These are phyloP conservation scores for Gadus chalcogrammus DNA, from an alignment of 2,113 vertebrate species.

Conservation along the genomic window DNA sequence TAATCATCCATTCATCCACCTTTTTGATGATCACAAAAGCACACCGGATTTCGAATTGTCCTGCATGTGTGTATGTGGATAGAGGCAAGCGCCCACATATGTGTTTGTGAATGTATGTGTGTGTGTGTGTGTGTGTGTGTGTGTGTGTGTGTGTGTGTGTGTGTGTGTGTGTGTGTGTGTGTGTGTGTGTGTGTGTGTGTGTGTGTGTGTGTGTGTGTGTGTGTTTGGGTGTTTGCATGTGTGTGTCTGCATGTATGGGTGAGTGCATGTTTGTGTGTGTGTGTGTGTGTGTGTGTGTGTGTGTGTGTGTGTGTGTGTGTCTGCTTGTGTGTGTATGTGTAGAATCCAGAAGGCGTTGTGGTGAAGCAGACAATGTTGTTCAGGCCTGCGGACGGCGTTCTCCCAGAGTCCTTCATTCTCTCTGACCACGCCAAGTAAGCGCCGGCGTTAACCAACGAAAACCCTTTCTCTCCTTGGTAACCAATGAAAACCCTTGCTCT, in stretches of 20 bases:
- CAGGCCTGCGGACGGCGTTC: conserved; percentile 42
- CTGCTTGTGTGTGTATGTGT: conserved; percentile 5
- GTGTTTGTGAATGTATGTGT: too few species aligned
- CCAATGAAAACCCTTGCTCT: too few species aligned
- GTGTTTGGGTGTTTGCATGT: not conserved
- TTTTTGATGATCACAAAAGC: too few species aligned
- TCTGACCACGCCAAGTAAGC: conserved; percentile 64
- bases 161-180: too few species aligned
- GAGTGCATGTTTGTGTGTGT: not conserved
- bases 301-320: conserved; percentile 8
- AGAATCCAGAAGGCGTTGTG: conserved; percentile 68
- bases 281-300: not conserved
- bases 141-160: too few species aligned
- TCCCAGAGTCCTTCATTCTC: conserved; percentile 40
- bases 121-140: too few species aligned
- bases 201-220: not conserved
- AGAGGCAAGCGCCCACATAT: not conserved
- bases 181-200: too few species aligned
- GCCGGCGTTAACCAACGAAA: too few species aligned
- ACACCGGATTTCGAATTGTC: too few species aligned
- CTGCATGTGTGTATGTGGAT: not conserved
- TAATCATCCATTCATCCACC: not conserved
- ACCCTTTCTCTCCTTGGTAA: too few species aligned
- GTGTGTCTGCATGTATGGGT: not conserved
- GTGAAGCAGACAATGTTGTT: conserved; percentile 42